Evolutionary conservation across 2,888 invertebrate genomes (phyloP).

Genomic region (Achlya flavicornis): DNA sequence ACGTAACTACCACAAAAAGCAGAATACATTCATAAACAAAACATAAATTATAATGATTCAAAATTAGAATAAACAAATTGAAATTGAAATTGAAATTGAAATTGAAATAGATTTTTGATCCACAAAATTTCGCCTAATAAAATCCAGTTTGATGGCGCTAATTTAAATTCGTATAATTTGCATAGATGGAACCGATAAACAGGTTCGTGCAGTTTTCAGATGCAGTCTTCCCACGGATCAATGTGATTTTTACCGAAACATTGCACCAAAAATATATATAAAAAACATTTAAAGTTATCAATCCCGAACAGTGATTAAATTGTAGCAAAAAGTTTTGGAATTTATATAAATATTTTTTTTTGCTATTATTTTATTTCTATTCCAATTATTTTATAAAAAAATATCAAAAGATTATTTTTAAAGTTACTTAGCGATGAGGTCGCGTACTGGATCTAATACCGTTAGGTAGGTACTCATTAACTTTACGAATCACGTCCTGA

Average conservation of each 20-base stretch:
- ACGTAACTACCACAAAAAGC: not conserved
- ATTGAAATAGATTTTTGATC: slow-evolving; percentile 14
- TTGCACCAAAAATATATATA: not conserved
- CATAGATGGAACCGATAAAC: slow-evolving; percentile 72
- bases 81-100: no score
- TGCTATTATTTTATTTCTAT: not conserved
- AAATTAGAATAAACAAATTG: slow-evolving; percentile 25
- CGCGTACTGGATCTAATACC: not conserved
- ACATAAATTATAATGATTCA: slow-evolving; percentile 12
- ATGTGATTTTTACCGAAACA: not conserved
- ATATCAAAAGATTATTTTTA: not conserved
- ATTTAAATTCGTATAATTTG: slow-evolving; percentile 63
- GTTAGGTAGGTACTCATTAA: not conserved
- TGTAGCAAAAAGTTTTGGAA: no score
- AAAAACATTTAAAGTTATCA: not conserved
- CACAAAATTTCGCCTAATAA: slow-evolving; percentile 34
- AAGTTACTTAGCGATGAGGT: not conserved
- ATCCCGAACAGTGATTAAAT: no score
- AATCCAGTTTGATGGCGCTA: slow-evolving; percentile 47
- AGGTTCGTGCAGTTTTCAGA: slow-evolving; percentile 60
- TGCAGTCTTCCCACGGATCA: slow-evolving; percentile 46
- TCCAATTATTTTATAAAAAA: not conserved
- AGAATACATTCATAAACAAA: not conserved
- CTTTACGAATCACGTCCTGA: not conserved
- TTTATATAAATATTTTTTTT: no score